A percentile compares a stretch with the other conserved stretches of the same genome.
These are phyloP conservation scores for Bombyx mori DNA, from an alignment of 1,140 invertebrate species.

Conservation along the genomic window ASM3026992v2 NC_085107.1:6610001-6610500, in stretches of 20 bases:
- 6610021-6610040: too few species aligned
- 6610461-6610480: too few species aligned
- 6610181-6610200: slow-evolving; percentile 82
- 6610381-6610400: too few species aligned
- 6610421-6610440: too few species aligned
- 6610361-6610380: too few species aligned
- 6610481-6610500: too few species aligned
- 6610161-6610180: slow-evolving; percentile 66
- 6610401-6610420: too few species aligned
- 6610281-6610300: slow-evolving; percentile 50
- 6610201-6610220: slow-evolving; percentile 96
- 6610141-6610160: slow-evolving; percentile 2
- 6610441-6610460: too few species aligned
- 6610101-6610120: background rate
- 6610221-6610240: slow-evolving; percentile 87
- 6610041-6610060: too few species aligned
- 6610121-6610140: background rate
- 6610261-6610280: slow-evolving; percentile 88
- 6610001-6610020: too few species aligned
- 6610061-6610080: too few species aligned
- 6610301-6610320: slow-evolving; percentile 5
- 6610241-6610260: slow-evolving; percentile 91
- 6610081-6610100: slow-evolving; percentile 2
- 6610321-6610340: background rate
- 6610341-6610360: too few species aligned